Percentiles rank a stretch among this genome's conserved stretches.
phyloP scores from a whole-genome alignment of 1,140 invertebrate species.

The Diploscapter pachys region DNA sequence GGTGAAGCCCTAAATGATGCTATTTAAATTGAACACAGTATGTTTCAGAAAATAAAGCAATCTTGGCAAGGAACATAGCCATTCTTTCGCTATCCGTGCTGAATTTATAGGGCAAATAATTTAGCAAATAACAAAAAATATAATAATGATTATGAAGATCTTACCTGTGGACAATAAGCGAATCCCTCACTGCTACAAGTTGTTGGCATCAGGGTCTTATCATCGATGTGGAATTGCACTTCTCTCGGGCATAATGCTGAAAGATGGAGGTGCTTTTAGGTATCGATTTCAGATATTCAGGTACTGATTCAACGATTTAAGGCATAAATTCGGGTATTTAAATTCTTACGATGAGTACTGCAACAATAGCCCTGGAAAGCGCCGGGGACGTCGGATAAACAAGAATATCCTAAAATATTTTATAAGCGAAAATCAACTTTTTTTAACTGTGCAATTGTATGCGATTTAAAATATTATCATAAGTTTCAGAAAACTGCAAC shows the following conservation, averaged over 20 bases:
- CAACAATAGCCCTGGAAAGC: conserved; percentile 36
- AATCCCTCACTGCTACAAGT: conserved; percentile 30
- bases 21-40: too few relatives aligned
- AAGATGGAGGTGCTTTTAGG: background rate
- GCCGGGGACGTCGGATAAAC: conserved; percentile 19
- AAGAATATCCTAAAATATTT: background rate
- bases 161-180: conserved; percentile 25
- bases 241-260: conserved; percentile 34
- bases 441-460: too few relatives aligned
- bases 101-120: too few relatives aligned
- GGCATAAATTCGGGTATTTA: background rate
- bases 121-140: too few relatives aligned
- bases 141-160: background rate
- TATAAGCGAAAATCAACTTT: too few relatives aligned
- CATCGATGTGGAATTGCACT: conserved; percentile 26
- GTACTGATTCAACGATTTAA: too few relatives aligned
- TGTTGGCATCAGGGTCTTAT: conserved; percentile 23
- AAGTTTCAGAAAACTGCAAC: too few relatives aligned
- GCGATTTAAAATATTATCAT: too few relatives aligned
- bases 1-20: conserved; percentile 8
- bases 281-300: too few relatives aligned
- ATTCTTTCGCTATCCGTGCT: too few relatives aligned
- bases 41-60: too few relatives aligned
- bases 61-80: too few relatives aligned
- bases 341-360: conserved; percentile 23